phyloP scores from a whole-genome alignment of 2,797 vertebrate genomes.

The Geotrypetes seraphini region DNA sequence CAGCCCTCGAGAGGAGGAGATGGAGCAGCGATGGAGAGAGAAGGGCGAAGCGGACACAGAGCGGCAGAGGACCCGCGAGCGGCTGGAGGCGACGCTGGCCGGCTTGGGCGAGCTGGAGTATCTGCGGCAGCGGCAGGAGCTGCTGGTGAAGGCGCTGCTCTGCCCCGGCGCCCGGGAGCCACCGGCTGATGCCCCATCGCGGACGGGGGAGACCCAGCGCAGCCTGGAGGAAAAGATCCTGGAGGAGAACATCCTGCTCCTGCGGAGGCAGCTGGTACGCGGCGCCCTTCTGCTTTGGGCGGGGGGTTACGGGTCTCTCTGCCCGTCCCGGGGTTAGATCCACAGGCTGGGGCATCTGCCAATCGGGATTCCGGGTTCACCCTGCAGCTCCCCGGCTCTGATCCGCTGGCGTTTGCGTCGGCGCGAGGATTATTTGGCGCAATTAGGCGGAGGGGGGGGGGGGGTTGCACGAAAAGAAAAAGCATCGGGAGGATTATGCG shows the following conservation, averaged over 20 bases:
- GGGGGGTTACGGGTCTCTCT: no score
- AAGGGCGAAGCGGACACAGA: constrained; percentile 50
- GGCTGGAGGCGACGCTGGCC: constrained; percentile 73
- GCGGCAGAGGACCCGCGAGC: constrained; percentile 64
- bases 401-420: no score
- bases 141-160: constrained; percentile 65
- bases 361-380: no score
- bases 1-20: neutral
- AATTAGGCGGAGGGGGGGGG: no score
- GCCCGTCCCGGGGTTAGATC: no score
- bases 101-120: constrained; percentile 79
- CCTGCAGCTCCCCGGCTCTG: no score
- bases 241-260: constrained; percentile 78
- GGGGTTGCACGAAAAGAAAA: no score
- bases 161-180: neutral
- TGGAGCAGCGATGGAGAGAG: constrained; percentile 24
- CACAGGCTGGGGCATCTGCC: no score
- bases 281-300: no score
- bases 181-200: neutral
- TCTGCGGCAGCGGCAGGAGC: constrained; percentile 72
- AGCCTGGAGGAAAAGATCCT: constrained; percentile 77
- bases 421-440: no score
- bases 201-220: constrained; percentile 29
- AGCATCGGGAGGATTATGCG: no score
- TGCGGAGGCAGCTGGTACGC: constrained; percentile 82